Evolutionary conservation across 2,113 vertebrate species (phyloP).

Genomic region (Girardinichthys multiradiatus): DNA sequence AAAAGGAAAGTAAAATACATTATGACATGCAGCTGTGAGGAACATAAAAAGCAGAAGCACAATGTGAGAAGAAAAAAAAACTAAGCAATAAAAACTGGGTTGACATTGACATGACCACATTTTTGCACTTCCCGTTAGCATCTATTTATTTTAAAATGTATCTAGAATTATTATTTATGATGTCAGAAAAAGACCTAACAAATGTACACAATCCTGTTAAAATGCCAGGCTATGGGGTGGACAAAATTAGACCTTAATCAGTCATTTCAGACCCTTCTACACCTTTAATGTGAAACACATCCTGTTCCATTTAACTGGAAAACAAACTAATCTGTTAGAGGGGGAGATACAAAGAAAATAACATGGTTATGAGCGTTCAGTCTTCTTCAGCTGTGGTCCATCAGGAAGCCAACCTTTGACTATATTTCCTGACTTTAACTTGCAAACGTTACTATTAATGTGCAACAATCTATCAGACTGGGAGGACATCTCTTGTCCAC

Average conservation of each 20-base stretch:
- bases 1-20: slow-evolving; percentile 83
- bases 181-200: background rate
- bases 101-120: slow-evolving; percentile 56
- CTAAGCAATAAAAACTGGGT: slow-evolving; percentile 41
- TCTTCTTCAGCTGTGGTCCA: too few relatives aligned
- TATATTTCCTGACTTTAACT: background rate
- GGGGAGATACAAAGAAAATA: too few relatives aligned
- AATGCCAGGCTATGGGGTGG: background rate
- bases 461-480: background rate
- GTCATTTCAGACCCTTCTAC: background rate
- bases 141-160: slow-evolving; percentile 2
- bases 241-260: background rate
- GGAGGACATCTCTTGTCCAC: too few relatives aligned
- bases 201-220: background rate
- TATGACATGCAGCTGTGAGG: slow-evolving; percentile 77
- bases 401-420: too few relatives aligned
- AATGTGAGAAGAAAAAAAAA: slow-evolving; percentile 50
- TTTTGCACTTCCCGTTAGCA: background rate
- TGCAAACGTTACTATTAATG: too few relatives aligned
- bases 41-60: slow-evolving; percentile 69
- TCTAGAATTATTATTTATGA: background rate
- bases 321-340: background rate
- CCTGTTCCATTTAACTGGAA: background rate
- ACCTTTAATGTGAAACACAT: too few relatives aligned
- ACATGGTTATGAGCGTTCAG: too few relatives aligned